Evolutionary conservation across 2,113 vertebrate genomes (phyloP).

Genomic region (Platichthys stellatus): DNA sequence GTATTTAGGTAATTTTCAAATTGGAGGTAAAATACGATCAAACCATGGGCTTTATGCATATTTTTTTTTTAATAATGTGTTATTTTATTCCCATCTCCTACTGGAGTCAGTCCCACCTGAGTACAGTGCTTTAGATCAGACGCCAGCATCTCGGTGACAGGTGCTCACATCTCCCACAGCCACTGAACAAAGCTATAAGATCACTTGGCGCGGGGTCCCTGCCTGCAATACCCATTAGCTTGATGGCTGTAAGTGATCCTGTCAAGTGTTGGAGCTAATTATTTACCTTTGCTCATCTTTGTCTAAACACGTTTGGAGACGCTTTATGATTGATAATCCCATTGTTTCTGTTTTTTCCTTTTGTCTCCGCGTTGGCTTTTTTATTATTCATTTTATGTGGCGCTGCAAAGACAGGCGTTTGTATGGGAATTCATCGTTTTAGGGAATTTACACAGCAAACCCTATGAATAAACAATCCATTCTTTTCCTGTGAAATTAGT

Average conservation of each 20-base stretch:
- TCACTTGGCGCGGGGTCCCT: conserved; percentile 68
- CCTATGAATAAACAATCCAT: conserved; percentile 82
- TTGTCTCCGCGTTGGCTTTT: conserved; percentile 68
- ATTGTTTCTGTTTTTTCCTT: conserved; percentile 73
- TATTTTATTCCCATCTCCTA: conserved; percentile 17
- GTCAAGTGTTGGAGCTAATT: conserved; percentile 74
- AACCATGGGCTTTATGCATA: not conserved
- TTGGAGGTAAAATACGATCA: not conserved
- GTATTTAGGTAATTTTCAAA: not conserved
- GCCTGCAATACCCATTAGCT: conserved; percentile 70
- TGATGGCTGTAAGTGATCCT: conserved; percentile 69
- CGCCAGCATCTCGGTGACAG: conserved; percentile 57
- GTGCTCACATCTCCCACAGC: conserved; percentile 56
- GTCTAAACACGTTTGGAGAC: conserved; percentile 57
- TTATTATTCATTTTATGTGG: conserved; percentile 80
- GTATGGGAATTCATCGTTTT: conserved; percentile 77
- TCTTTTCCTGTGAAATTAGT: conserved; percentile 74
- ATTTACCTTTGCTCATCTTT: conserved; percentile 76
- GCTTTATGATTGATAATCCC: conserved; percentile 74
- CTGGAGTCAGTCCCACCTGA: not conserved
- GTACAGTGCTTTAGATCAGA: conserved; percentile 56
- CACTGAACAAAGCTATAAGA: conserved; percentile 59
- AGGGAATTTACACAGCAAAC: conserved; percentile 77
- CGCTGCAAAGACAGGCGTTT: conserved; percentile 73
- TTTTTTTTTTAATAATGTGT: conserved; percentile 6